Evolutionary conservation across 2,797 vertebrate genomes (phyloP), one percentile per base, ranked within the genome.

Genomic region (Champsocephalus gunnari): DNA sequence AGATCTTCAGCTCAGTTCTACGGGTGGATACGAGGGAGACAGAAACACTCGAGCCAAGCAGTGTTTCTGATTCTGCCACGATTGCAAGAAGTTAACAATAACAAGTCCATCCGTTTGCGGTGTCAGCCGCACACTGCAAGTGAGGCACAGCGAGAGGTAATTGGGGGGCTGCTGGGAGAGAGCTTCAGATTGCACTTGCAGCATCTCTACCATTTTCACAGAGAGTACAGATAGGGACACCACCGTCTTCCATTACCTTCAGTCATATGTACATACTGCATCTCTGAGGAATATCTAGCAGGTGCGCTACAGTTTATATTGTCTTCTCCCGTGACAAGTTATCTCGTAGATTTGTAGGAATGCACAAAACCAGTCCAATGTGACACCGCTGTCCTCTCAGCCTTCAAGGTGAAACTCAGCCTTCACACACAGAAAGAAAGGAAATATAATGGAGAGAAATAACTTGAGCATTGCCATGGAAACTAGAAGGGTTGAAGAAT

Each of bases 361-460:
- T 6, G 3, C 48, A n/a, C 65, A n/a, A 63, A 83, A 82, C 71
- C 58, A 24, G 45, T 32, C 24, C 64, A 79, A 76, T 58, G 61
- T 81, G 57, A 70, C 78, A 59, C 77, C 64, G 12, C 81, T 77
- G 83, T 91, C 82, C 84, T 87, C 81, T 79, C 70, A 65, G 83
- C 72, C 68, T 74, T 83, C 87, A 83, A 88, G 85, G 88, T 91
- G 86, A 90, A 90, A 80, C 80, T 2, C 85, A 79, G 82, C 87
- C 85, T 84, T 88, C 92, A 86, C 64, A 92, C 87, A 71, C 82
- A 81, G 81, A 81, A 12, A 68, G 49, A 74, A 41, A 72, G 49
- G 60, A 67, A 53, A 60, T 54, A 73, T 74, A 80, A 79, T 47
- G 34, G 43, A 78, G 70, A 74, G 77, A 73, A 69, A 75, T 57